Evolutionary conservation across 2,888 invertebrate species (phyloP), one percentile per base, ranked within the genome.

Genomic region (Apoda limacodes): DNA sequence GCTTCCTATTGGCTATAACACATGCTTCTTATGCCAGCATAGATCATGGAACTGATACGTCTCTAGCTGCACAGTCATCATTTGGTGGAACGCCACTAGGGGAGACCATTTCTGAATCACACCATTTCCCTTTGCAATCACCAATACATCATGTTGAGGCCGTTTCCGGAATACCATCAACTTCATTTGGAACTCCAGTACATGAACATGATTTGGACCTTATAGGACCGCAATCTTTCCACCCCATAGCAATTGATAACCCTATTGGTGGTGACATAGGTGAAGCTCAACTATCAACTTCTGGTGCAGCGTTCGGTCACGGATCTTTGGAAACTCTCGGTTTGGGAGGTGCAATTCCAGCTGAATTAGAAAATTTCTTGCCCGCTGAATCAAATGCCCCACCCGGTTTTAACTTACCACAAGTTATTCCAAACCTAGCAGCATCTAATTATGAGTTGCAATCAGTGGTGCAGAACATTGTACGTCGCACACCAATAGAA

Each of bases 401-500:
- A 38, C 40, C 2, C 39, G 45, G 20, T 28, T 28, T n/a, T n/a
- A n/a, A n/a, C n/a, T n/a, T n/a, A n/a, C n/a, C n/a, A n/a, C n/a
- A n/a, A n/a, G n/a, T n/a, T n/a, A n/a, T n/a, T 2, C 65, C 67
- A 3, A 39, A 53, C 5, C 42, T 48, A 2, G 35, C 48, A 9
- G 52, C 61, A 4, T 51, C 71, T 3, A 65, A 68, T 43, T 78
- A 72, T 51, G 78, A 80, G 38, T 62, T 80, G 9, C 68, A 74
- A 32, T 70, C 75, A 2, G 80, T 80, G 4, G 60, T 78, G 1
- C 80, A 80, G 50, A 72, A 80, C 39, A 60, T 80, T 2, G 35
- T 80, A 30, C 69, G 78, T 19, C 74, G 76, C 19, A 41, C 80
- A 5, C 80, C 80, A 2, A 45, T 78, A n/a, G 80, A 78, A 39